Conservation (phyloP, 2,113 vertebrate species). For the Phoxinus phoxinus region DNA sequence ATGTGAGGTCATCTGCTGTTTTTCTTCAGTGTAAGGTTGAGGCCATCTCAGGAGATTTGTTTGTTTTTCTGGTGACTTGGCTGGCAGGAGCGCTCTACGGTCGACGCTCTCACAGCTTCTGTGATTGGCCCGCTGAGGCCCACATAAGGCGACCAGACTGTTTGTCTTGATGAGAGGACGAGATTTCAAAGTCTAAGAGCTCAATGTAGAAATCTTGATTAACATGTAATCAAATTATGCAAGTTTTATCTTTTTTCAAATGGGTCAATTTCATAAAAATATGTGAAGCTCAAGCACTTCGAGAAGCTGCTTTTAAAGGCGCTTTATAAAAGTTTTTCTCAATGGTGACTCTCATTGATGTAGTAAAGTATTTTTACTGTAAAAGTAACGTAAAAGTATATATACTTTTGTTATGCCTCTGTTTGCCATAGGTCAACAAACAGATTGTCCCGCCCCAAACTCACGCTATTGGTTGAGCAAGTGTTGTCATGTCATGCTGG, state of each 20-base stretch:
- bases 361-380: not conserved
- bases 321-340: too few relatives aligned
- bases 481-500: not conserved
- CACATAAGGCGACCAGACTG: slow-evolving; percentile 45
- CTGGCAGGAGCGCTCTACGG: slow-evolving; percentile 48
- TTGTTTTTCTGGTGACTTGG: slow-evolving; percentile 59
- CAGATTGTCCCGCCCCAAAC: not conserved
- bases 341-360: not conserved
- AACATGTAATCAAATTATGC: not conserved
- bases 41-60: slow-evolving; percentile 48
- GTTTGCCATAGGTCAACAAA: not conserved
- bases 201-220: not conserved
- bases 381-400: not conserved
- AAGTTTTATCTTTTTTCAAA: not conserved
- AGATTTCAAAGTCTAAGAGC: slow-evolving; percentile 27
- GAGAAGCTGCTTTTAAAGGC: too few relatives aligned
- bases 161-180: slow-evolving; percentile 35
- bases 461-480: not conserved
- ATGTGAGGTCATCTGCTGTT: slow-evolving; percentile 43
- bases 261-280: not conserved
- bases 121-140: slow-evolving; percentile 49
- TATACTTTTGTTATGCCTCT: too few relatives aligned
- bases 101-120: slow-evolving; percentile 50
- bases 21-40: slow-evolving; percentile 25
- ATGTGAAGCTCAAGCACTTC: not conserved